These are phyloP conservation scores for Deladenus siricidicola DNA, from an alignment of 2,888 invertebrate species.

Conservation along the genomic window DNA sequence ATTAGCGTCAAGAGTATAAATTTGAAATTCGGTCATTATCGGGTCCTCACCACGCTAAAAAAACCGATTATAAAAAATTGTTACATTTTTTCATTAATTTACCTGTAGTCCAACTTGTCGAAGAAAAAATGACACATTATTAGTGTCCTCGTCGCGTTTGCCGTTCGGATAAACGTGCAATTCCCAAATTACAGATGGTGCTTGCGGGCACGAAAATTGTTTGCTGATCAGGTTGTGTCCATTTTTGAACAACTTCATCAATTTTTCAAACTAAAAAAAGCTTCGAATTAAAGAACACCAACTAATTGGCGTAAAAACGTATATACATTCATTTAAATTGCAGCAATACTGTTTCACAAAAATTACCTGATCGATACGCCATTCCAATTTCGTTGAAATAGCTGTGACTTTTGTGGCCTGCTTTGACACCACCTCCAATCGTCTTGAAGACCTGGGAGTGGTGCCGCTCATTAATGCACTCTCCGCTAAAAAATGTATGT, in stretches of 20 bases:
- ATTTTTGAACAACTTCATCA: slow-evolving; percentile 47
- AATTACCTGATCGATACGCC: slow-evolving; percentile 44
- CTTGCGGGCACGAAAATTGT: slow-evolving; percentile 42
- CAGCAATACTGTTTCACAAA: not conserved
- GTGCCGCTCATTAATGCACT: too few relatives aligned
- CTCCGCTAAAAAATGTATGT: too few relatives aligned
- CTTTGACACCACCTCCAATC: not conserved
- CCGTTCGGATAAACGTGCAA: slow-evolving; percentile 52
- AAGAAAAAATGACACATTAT: slow-evolving; percentile 6
- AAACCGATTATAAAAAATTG: not conserved
- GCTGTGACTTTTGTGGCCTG: slow-evolving; percentile 42
- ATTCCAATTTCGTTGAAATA: slow-evolving; percentile 43
- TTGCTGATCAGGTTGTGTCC: slow-evolving; percentile 42
- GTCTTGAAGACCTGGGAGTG: too few relatives aligned
- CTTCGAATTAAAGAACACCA: not conserved
- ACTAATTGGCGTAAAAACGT: too few relatives aligned
- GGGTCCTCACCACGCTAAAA: slow-evolving; percentile 43
- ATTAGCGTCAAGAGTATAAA: slow-evolving; percentile 37
- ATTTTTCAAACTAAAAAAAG: slow-evolving; percentile 34
- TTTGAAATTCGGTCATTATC: slow-evolving; percentile 51
- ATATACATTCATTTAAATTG: too few relatives aligned
- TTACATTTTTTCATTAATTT: not conserved
- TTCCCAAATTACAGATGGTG: slow-evolving; percentile 46
- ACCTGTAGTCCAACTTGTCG: slow-evolving; percentile 3
- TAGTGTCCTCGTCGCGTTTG: slow-evolving; percentile 47